Evolutionary conservation across 2,888 invertebrate genomes (phyloP).

Genomic region (Maniola hyperantus): DNA sequence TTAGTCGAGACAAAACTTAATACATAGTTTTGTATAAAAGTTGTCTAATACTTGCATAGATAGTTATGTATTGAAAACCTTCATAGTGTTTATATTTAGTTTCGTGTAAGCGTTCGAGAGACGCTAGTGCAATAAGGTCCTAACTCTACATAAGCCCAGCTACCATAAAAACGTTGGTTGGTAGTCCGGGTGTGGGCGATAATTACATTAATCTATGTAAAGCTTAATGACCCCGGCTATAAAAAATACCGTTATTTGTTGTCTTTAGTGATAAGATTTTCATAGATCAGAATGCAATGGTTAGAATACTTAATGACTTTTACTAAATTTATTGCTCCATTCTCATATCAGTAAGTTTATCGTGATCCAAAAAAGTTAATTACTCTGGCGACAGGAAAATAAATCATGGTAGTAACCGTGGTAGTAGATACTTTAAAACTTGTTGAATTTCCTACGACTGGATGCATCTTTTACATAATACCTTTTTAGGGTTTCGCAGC

Average conservation of each 20-base stretch:
- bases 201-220: slow-evolving; percentile 20
- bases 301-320: slow-evolving; percentile 5
- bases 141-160: slow-evolving; percentile 2
- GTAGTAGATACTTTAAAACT: neutral
- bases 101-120: neutral
- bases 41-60: no score
- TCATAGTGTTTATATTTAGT: no score
- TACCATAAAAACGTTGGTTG: slow-evolving; percentile 17
- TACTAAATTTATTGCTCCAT: slow-evolving; percentile 10
- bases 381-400: slow-evolving; percentile 7
- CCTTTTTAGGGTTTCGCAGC: no score
- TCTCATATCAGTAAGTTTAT: slow-evolving; percentile 4
- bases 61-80: no score
- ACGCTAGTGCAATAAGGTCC: slow-evolving; percentile 3
- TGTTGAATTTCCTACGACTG: no score
- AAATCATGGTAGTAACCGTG: neutral
- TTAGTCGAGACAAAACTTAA: no score
- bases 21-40: no score
- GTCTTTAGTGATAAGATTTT: slow-evolving; percentile 15
- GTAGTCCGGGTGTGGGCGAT: slow-evolving; percentile 23
- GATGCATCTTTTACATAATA: no score
- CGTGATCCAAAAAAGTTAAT: slow-evolving; percentile 13
- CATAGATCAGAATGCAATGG: slow-evolving; percentile 10
- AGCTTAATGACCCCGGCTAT: slow-evolving; percentile 19
- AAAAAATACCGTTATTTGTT: slow-evolving; percentile 24